Percentiles rank a stretch among this genome's conserved stretches.
phyloP scores from a whole-genome alignment of 2,888 invertebrate species.

The Cantharis lateralis region DNA sequence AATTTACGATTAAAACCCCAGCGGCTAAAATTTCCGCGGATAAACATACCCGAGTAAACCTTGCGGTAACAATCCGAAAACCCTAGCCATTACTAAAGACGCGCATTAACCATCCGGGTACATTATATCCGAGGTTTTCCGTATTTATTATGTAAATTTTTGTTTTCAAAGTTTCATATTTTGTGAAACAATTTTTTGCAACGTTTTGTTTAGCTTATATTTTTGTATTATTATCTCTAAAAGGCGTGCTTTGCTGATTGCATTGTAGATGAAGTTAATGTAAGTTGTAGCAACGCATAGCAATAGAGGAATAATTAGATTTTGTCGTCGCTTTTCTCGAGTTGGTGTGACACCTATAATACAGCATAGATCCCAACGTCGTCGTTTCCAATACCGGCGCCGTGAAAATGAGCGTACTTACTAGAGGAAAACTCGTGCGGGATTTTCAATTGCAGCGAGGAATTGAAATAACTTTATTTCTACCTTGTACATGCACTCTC shows the following conservation, averaged over 20 bases:
- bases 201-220: constrained; percentile 16
- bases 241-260: constrained; percentile 21
- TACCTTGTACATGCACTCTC: constrained; percentile 26
- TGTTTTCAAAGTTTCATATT: not conserved
- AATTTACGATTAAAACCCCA: too few species aligned
- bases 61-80: too few species aligned
- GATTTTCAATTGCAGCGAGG: constrained; percentile 18
- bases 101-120: too few species aligned
- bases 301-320: constrained; percentile 32
- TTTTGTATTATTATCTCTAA: constrained; percentile 14
- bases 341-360: constrained; percentile 28
- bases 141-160: not conserved
- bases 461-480: constrained; percentile 25
- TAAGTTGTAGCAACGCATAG: constrained; percentile 23
- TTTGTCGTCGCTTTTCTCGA: constrained; percentile 22
- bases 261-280: constrained; percentile 26
- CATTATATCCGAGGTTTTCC: not conserved
- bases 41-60: too few species aligned
- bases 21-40: too few species aligned
- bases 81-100: too few species aligned
- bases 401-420: constrained; percentile 22
- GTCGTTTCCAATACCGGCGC: constrained; percentile 13
- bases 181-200: not conserved
- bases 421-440: constrained; percentile 15
- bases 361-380: constrained; percentile 13